Evolutionary conservation across 2,113 vertebrate genomes (phyloP), one percentile per base, ranked within the genome.

Genomic region (Gorsachius goisagi): DNA sequence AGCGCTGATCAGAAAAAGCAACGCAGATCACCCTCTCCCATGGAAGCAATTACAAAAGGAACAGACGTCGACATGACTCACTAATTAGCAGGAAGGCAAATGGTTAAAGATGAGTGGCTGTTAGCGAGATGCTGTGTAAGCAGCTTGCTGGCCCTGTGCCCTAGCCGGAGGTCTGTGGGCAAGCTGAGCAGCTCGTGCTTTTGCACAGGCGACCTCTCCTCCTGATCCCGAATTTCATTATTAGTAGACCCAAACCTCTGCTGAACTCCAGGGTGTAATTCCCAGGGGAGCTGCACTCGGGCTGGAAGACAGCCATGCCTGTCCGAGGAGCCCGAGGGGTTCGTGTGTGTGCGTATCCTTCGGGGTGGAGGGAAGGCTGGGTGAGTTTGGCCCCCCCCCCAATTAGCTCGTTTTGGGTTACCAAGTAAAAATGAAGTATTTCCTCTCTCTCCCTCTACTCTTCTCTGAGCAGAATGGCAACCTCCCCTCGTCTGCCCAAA

Each of bases 181-280:
- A 50, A 30, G 80, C 20, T 30, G 7, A 85, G 84, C 73, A 78
- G 69, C 73, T 32, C 8, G 30, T n/a, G 62, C 49, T 28, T 23
- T 49, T 9, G 67, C 18, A 2, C 0, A 11, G 76, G 50, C 21
- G 59, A 58, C 39, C 55, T 80, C 39, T 68, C 22, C 47, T 85
- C 49, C 49, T 11, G 53, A 58, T 32, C 41, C 50, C 13, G 15
- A 13, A 5, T 47, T 18, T 39, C 35, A 50, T 5, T 12, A 6
- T 20, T 2, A 5, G 52, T 1, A 37, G 24, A 7, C 5, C 41
- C 11, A 41, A 59, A 0, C 8, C 68, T 3, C 22, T 4, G 15
- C 28, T 21, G 69, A 2, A 2, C 11, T 22, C 59, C 9, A 0
- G 2, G 9, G 8, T 0, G 0, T 0, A 3, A 14, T 24, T 44